Conservation (phyloP, 1,140 invertebrate genomes). For the Lerema accius region DNA sequence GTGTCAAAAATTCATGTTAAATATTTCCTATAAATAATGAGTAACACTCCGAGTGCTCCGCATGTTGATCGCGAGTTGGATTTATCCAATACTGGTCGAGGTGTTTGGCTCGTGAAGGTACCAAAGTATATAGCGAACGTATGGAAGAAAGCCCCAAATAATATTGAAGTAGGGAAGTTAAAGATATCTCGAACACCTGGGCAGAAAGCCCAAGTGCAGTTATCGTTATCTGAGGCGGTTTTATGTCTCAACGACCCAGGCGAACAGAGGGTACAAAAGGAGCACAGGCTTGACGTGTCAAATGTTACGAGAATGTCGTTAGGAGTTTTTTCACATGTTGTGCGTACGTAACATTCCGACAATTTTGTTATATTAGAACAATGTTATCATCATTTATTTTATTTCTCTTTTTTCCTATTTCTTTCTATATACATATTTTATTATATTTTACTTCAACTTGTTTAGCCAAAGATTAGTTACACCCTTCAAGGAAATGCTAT, state of each 20-base stretch:
- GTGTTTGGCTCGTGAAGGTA: constrained; percentile 98
- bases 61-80: constrained; percentile 91
- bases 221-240: constrained; percentile 84
- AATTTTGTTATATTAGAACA: too few species aligned
- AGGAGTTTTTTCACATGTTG: constrained; percentile 93
- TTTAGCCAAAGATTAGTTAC: too few species aligned
- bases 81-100: constrained; percentile 92
- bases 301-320: constrained; percentile 94
- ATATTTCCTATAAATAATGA: constrained; percentile 64
- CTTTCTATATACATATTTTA: too few species aligned
- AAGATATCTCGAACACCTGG: constrained; percentile 83
- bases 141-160: constrained; percentile 92
- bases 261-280: constrained; percentile 91
- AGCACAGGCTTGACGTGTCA: constrained; percentile 95
- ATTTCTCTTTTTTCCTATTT: too few species aligned
- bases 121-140: constrained; percentile 97
- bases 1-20: too few species aligned
- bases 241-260: constrained; percentile 87
- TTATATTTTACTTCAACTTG: too few species aligned
- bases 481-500: too few species aligned
- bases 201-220: constrained; percentile 83
- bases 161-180: constrained; percentile 84
- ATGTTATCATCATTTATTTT: too few species aligned
- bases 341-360: constrained; percentile 82
- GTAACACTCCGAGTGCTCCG: constrained; percentile 53